Conservation (phyloP, 1,140 invertebrate genomes). For the Drosophila lowei region DNA sequence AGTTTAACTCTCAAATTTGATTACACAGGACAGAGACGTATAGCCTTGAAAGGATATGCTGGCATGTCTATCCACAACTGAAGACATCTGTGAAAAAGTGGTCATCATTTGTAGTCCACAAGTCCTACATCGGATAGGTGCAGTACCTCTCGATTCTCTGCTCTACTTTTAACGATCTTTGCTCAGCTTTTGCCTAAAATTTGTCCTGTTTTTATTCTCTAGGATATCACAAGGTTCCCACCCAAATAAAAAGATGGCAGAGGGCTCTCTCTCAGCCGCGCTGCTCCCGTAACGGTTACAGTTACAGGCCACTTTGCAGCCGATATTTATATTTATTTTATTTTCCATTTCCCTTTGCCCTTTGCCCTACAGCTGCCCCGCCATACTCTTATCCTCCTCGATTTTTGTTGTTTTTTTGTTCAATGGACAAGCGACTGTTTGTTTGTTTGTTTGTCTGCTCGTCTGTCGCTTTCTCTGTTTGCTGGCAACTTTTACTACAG, state of each 20-base stretch:
- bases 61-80: no score
- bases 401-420: conserved; percentile 61
- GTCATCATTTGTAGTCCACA: no score
- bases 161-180: no score
- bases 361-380: background rate
- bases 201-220: no score
- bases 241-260: background rate
- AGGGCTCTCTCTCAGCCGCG: background rate
- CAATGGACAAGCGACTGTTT: conserved; percentile 61
- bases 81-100: no score
- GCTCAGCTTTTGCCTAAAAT: no score
- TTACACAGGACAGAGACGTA: background rate
- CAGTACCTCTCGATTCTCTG: no score
- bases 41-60: background rate
- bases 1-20: no score
- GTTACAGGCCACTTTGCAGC: conserved; percentile 69
- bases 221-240: conserved; percentile 3
- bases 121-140: no score
- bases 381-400: background rate
- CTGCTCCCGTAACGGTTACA: conserved; percentile 28
- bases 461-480: conserved; percentile 65
- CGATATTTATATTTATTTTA: conserved; percentile 81
- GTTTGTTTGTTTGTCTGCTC: conserved; percentile 46
- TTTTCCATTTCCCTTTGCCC: conserved; percentile 39
- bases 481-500: conserved; percentile 70